Conservation (phyloP, 2,888 invertebrate genomes). For the Muscina levida region DNA sequence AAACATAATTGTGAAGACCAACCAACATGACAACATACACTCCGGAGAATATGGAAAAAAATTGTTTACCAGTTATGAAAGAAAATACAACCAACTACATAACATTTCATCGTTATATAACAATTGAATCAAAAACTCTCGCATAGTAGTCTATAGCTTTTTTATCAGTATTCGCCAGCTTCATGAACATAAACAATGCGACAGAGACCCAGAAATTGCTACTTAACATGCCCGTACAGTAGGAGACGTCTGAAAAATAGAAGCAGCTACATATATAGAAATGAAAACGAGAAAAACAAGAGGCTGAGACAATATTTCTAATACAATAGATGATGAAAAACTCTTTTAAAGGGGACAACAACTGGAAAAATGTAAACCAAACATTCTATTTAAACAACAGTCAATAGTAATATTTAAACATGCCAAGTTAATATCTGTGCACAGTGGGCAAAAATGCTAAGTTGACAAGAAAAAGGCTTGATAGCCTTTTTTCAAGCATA, state of each 20-base stretch:
- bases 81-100: conserved; percentile 45
- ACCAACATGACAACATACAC: conserved; percentile 48
- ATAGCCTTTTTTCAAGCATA: no score
- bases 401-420: no score
- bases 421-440: neutral
- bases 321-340: conserved; percentile 12
- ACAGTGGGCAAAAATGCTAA: neutral
- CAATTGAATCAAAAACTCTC: neutral
- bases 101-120: conserved; percentile 48
- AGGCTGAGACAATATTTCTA: conserved; percentile 40
- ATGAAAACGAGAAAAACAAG: conserved; percentile 15
- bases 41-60: no score
- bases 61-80: conserved; percentile 8
- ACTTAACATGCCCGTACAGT: neutral
- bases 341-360: neutral
- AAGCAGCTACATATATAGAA: conserved; percentile 9
- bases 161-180: no score
- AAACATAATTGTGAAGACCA: conserved; percentile 43
- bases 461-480: no score
- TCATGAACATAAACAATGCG: neutral
- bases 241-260: conserved; percentile 9
- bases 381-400: conserved; percentile 28
- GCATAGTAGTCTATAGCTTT: no score
- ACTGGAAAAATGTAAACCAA: conserved; percentile 26
- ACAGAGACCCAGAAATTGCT: conserved; percentile 29